Conservation (phyloP, 2,113 vertebrate species). For the Apus apus region DNA sequence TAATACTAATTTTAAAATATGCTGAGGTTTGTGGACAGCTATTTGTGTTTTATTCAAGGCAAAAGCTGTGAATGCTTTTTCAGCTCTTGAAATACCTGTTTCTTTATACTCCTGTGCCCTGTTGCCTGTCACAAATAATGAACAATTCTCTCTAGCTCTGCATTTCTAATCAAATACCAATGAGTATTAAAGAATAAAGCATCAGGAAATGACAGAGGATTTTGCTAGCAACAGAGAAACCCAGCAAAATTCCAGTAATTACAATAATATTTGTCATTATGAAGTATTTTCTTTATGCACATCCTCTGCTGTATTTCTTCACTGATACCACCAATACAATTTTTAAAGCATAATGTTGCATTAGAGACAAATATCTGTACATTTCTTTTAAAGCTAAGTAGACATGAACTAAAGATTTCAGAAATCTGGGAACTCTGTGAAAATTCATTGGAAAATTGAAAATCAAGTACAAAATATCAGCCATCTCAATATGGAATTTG, state of each 20-base stretch:
- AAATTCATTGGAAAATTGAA: background rate
- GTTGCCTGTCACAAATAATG: background rate
- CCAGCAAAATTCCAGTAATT: background rate
- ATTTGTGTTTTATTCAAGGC: background rate
- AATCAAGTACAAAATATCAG: rapidly evolving
- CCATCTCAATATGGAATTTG: background rate
- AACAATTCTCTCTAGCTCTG: background rate
- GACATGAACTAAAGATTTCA: background rate
- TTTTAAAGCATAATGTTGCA: background rate
- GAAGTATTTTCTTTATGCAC: background rate
- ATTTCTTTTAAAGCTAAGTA: background rate
- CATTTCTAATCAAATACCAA: background rate
- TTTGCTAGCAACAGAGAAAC: background rate
- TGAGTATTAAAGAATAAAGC: background rate
- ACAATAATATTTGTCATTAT: background rate
- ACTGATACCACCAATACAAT: background rate
- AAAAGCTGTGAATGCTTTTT: background rate
- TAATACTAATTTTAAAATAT: background rate
- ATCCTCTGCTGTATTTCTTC: background rate
- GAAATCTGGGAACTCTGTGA: background rate
- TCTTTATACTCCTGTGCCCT: background rate
- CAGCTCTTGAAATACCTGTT: background rate
- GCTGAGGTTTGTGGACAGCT: background rate
- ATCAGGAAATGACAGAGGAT: background rate
- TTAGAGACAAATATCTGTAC: background rate